Evolutionary conservation across 37 sponge, comb jelly and placozoan genomes (phyloP), one percentile per base, ranked within the genome.

Genomic region (Cladorhizidae sp.): DNA sequence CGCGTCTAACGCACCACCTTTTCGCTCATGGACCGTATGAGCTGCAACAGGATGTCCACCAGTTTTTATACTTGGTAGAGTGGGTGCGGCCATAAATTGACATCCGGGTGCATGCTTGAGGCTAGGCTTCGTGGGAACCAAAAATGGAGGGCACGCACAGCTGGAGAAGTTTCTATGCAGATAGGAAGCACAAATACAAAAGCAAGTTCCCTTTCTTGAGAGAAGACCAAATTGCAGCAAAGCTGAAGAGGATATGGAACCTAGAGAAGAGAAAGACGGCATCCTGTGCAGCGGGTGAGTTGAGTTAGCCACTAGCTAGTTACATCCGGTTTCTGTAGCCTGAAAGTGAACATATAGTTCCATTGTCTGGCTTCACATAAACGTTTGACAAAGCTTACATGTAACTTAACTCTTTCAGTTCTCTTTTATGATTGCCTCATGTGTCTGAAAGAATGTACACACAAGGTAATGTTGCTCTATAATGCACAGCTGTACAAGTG

Each of bases 171-270:
- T 90, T 90, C 39, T 22, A 51, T 40, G 64, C 45, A 3, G 67
- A 61, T 18, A 80, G 50, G 59, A 75, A 78, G 71, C 39, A 29
- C 28, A 58, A 72, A 57, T 86, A 85, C 50, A 33, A 43, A n/a
- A 59, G 33, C 12, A 51, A 58, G 73, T 91, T 86, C 43, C 87
- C 91, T 0, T 91, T 91, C 65, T 70, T 91, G n/a, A 91, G 54
- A 58, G 83, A 91, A 29, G 73, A 62, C 41, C 91, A 91, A 50
- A 76, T 91, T 67, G 33, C 50, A 64, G 79, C 87, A 36, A 81
- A 73, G 31, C 40, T 91, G 58, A 81, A 75, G 54, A 82, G 69
- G 62, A 59, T 80, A 45, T 82, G 81, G 89, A 65, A 31, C 49
- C 26, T 6, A 11, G 67, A 65, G 36, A 65, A 33, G 35, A 31